Percentiles rank a stretch among this genome's conserved stretches.
These are phyloP conservation scores for Drosophila austrosaltans DNA, from an alignment of 2,888 invertebrate genomes.

Conservation along the genomic window DNA sequence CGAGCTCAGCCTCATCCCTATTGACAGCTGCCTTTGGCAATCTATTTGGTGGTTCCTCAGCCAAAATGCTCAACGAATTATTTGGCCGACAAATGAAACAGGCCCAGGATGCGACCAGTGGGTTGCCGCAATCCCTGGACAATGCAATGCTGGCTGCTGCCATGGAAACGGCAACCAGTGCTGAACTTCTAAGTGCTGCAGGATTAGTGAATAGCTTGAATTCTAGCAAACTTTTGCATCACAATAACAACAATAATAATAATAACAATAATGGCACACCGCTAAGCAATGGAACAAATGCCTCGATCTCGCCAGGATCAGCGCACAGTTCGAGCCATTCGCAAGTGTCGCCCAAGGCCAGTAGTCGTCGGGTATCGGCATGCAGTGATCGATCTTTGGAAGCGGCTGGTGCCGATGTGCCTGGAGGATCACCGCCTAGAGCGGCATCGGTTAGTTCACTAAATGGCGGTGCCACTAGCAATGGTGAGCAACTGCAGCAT, in stretches of 20 bases:
- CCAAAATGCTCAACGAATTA: slow-evolving; percentile 96
- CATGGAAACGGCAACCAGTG: slow-evolving; percentile 83
- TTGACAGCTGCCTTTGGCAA: slow-evolving; percentile 80
- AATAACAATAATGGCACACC: slow-evolving; percentile 55
- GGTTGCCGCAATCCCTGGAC: slow-evolving; percentile 84
- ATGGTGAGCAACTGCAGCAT: slow-evolving; percentile 80
- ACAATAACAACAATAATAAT: slow-evolving; percentile 65
- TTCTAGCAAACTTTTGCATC: slow-evolving; percentile 74
- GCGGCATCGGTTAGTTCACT: slow-evolving; percentile 61
- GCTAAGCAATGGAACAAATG: slow-evolving; percentile 49
- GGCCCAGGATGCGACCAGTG: slow-evolving; percentile 86
- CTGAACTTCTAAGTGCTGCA: slow-evolving; percentile 83
- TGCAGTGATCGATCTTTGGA: slow-evolving; percentile 84
- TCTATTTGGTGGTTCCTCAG: slow-evolving; percentile 91
- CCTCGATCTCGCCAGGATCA: slow-evolving; percentile 62
- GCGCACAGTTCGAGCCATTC: slow-evolving; percentile 54
- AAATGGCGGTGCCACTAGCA: slow-evolving; percentile 55
- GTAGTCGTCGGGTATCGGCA: slow-evolving; percentile 73
- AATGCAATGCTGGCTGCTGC: slow-evolving; percentile 83
- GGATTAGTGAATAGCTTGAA: slow-evolving; percentile 73
- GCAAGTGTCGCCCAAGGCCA: slow-evolving; percentile 52
- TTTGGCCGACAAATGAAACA: slow-evolving; percentile 92
- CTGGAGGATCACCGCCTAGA: slow-evolving; percentile 72
- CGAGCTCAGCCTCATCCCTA: slow-evolving; percentile 74
- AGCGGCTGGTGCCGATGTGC: slow-evolving; percentile 79